Base-by-base conservation (phyloP, 2,113 vertebrate species). In the Neogale vison region DNA sequence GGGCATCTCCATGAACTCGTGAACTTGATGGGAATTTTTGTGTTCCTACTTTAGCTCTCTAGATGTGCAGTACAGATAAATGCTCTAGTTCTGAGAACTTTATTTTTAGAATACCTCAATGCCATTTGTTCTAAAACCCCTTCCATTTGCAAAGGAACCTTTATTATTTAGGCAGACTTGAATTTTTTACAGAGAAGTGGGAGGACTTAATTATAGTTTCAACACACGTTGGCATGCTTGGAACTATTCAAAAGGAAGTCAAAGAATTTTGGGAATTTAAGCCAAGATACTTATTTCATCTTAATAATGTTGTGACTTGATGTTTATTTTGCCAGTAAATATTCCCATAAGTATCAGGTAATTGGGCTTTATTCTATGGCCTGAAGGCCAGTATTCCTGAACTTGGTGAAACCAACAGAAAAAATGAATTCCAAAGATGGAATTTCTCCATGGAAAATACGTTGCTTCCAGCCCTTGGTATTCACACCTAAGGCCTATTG, bases 391-490 rank as follows among this genome's bases (percentile, higher is more conserved):
- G 55, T 93, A 97, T 97, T 89, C 80, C 74, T 98, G 80, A 87
- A 74, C 45, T 96, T 97, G 96, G 95, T 97, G 76, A 97, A 98
- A 97, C 93, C 89, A 95, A 95, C 65, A 93, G 52, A 87, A 96
- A 96, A 95, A 95, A 36, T 88, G 87, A 96, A 98, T 97, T 97
- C 92, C 80, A n/a, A 97, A 95, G 77, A 84, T 95, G 89, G 79
- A 97, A 96, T 97, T 90, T 97, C 92, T 98, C 88, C 86, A 71
- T 96, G 97, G 97, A 97, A 97, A 98, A 95, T 88, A 39, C 71
- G 63, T 83, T 84, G 89, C 96, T 95, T 89, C 39, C 57, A 93
- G 92, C 23, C 61, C 83, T 81, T 87, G 93, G 97, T 92, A 90
- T 96, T 98, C 95, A 97, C 97, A 97, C 95, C 96, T 97, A 96